Evolutionary conservation across 1,140 invertebrate genomes (phyloP), one percentile per base, ranked within the genome.

Genomic region (Caenorhabditis latens): DNA sequence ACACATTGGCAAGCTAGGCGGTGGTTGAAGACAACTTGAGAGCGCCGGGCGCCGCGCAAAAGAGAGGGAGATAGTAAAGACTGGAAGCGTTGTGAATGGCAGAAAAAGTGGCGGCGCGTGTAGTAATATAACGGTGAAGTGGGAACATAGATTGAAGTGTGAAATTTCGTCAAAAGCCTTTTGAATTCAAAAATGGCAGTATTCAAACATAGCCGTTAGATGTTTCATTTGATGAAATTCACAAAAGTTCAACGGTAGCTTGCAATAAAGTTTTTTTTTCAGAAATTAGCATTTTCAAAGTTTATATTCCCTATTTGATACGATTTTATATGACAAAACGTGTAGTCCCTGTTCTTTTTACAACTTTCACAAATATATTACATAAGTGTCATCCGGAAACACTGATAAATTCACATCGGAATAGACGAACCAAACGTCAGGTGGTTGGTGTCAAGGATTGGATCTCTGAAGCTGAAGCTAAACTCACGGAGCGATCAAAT

Each of bases 381-480:
- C 9, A 14, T 32, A 63, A 32, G 61, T 40, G 61, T 9, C 21
- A 19, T 32, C 13, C 61, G 6, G 61, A 63, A 43, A 71, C 16
- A 71, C 32, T 32, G 61, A 63, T 71, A 46, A 71, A 71, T 43
- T 43, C 46, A 43, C 21, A 50, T 79, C 46, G 21, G 46, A 8
- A 79, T n/a, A 79, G 71, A 79, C 71, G 13, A 6, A 2, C 40
- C 32, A 63, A 24, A 71, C 65, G 46, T 50, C 43, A 79, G 71
- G 71, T 79, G 71, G 71, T 79, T 71, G 43, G 65, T 71, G 19
- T 50, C 71, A 79, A 50, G 71, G 71, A 79, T 79, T 79, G 42
- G 43, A 50, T 79, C n/a, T 50, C 43, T 71, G 65, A 46, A 71
- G 65, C 3, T 24, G 14, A 79, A 79, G 71, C 46, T 50, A 50